phyloP scores from a whole-genome alignment of 2,888 invertebrate species.

The Panopea generosa region DNA sequence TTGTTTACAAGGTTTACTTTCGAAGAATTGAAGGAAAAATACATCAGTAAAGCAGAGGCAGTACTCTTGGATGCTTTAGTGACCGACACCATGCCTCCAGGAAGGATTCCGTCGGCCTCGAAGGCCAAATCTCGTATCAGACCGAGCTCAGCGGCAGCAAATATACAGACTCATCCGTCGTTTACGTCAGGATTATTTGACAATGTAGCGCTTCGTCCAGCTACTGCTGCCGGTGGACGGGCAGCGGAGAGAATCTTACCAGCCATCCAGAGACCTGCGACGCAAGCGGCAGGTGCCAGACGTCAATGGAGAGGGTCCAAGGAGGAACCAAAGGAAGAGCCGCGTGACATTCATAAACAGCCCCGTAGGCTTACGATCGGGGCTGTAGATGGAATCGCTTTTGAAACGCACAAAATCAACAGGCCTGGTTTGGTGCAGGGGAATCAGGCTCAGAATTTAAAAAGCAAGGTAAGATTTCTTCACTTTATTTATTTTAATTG shows the following conservation, averaged over 20 bases:
- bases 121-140: slow-evolving; percentile 74
- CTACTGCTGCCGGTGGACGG: slow-evolving; percentile 72
- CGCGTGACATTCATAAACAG: slow-evolving; percentile 68
- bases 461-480: slow-evolving; percentile 73
- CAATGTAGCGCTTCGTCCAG: slow-evolving; percentile 71
- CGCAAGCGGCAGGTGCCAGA: slow-evolving; percentile 77
- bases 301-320: slow-evolving; percentile 58
- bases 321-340: slow-evolving; percentile 62
- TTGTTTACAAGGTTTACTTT: slow-evolving; percentile 10
- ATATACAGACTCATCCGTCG: slow-evolving; percentile 81
- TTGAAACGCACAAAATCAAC: slow-evolving; percentile 58
- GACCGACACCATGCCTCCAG: slow-evolving; percentile 50
- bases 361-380: slow-evolving; percentile 78
- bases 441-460: slow-evolving; percentile 67
- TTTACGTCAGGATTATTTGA: slow-evolving; percentile 80
- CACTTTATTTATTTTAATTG: neutral
- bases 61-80: slow-evolving; percentile 43
- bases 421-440: slow-evolving; percentile 69
- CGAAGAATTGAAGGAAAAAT: slow-evolving; percentile 42
- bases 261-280: slow-evolving; percentile 73
- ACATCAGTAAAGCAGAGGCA: slow-evolving; percentile 42
- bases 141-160: slow-evolving; percentile 83
- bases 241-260: slow-evolving; percentile 34
- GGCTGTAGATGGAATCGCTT: slow-evolving; percentile 79
- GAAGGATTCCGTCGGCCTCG: slow-evolving; percentile 52